Percentiles rank a stretch among this genome's conserved stretches.
Conservation (phyloP, 1,140 invertebrate genomes). For the Sarcophaga bullata region DNA sequence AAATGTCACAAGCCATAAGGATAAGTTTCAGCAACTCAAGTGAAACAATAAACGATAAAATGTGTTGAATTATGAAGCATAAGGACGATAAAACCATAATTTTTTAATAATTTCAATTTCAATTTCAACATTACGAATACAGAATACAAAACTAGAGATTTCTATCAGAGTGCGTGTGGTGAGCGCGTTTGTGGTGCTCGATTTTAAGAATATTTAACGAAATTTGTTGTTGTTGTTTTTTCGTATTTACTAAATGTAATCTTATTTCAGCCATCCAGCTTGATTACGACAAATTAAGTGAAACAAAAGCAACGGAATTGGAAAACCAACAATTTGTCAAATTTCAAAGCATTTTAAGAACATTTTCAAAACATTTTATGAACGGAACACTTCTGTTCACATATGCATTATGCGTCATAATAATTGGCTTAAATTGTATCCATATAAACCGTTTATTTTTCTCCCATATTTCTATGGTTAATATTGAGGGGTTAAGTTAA, state of each 20-base stretch:
- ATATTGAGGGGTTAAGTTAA: not conserved
- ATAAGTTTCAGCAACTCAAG: not conserved
- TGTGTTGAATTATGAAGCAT: constrained; percentile 14
- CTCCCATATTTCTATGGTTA: no score
- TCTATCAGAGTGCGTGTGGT: not conserved
- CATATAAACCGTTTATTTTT: not conserved
- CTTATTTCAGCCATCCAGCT: no score
- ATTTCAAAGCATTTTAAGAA: not conserved
- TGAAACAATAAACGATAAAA: not conserved
- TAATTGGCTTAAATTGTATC: not conserved
- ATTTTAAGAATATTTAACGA: not conserved
- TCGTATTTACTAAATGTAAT: no score
- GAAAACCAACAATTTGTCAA: not conserved
- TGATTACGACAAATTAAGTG: not conserved
- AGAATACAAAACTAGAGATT: not conserved
- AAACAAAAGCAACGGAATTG: not conserved
- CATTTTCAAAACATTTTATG: not conserved
- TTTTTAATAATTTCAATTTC: constrained; percentile 5
- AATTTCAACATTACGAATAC: not conserved
- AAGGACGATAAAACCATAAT: not conserved
- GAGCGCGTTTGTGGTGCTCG: not conserved
- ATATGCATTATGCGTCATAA: not conserved
- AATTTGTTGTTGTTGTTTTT: no score
- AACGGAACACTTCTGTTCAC: not conserved
- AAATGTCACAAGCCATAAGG: not conserved